These are phyloP conservation scores for Anoncus sp. DNA, from an alignment of 2,888 invertebrate species.

Conservation along the genomic window DNA sequence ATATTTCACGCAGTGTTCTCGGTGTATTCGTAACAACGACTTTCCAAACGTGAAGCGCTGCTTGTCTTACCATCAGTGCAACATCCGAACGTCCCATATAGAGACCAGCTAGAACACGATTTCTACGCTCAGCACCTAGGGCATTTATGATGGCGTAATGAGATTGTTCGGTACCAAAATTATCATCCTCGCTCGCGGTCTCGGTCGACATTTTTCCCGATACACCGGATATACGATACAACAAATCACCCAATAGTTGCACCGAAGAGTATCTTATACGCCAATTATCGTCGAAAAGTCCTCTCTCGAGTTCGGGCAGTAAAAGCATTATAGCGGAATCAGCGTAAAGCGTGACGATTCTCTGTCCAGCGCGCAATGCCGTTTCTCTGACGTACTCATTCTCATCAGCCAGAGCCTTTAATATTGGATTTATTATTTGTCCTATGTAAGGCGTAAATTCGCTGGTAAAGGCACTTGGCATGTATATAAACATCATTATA, in stretches of 20 bases:
- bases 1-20: slow-evolving; percentile 96
- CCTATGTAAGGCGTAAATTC: slow-evolving; percentile 98
- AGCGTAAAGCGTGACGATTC: slow-evolving; percentile 98
- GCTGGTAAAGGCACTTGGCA: slow-evolving; percentile 98
- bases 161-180: slow-evolving; percentile 99
- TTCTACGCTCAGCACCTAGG: slow-evolving; percentile 94
- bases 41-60: slow-evolving; percentile 99
- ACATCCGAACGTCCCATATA: slow-evolving; percentile 99
- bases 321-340: slow-evolving; percentile 97
- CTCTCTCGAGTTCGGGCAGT: slow-evolving; percentile 96
- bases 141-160: slow-evolving; percentile 95
- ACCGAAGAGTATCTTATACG: slow-evolving; percentile 96
- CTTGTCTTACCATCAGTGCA: slow-evolving; percentile 98
- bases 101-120: slow-evolving; percentile 96
- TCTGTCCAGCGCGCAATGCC: slow-evolving; percentile 97
- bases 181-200: slow-evolving; percentile 99
- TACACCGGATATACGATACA: slow-evolving; percentile 98
- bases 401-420: slow-evolving; percentile 99
- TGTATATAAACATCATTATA: slow-evolving; percentile 99
- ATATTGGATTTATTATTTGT: slow-evolving; percentile 98
- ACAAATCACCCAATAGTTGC: slow-evolving; percentile 96
- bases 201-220: slow-evolving; percentile 99
- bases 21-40: slow-evolving; percentile 99
- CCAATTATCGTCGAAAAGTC: slow-evolving; percentile 99
- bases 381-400: slow-evolving; percentile 99